Evolutionary conservation across 2,797 vertebrate species (phyloP), one percentile per base, ranked within the genome.

Genomic region (Rhyacichthys aspro): DNA sequence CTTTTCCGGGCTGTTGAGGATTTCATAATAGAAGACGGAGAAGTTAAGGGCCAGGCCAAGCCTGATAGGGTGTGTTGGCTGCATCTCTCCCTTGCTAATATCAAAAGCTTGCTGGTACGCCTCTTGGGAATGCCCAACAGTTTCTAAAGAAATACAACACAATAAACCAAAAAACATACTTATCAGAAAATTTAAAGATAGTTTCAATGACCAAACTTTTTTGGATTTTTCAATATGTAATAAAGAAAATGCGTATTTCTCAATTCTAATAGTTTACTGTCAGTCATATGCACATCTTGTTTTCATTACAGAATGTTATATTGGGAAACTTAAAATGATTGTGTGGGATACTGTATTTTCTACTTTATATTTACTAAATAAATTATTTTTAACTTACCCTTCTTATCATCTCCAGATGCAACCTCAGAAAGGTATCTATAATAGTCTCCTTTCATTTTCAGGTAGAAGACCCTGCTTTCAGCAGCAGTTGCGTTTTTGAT

Each of bases 361-460:
- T 28, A 28, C 23, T 28, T 28, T 28, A 28, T 28, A 28, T 39
- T 18, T 14, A 33, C 28, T n/a, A 42, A 16, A 5, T 28, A 1
- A 34, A 42, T 32, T 0, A 8, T 46, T 15, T 32, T 14, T 57
- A 50, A 93, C 94, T 93, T 90, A 98, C 98, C 89, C 92, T 94
- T 95, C 86, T 99, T 99, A 43, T 77, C 83, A 45, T 98, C 96
- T 46, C 94, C 98, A 89, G 93, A 94, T 36, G 97, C 97, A 88
- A 99, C 98, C 89, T 99, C 98, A 72, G 98, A 98, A 71, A 99
- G 94, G 89, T 99, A 99, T 94, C 97, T 97, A 92, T 94, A 98
- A 89, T 99, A 99, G 90, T 99, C 98, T 17, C 98, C 98, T 91
- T 98, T 99, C 98, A 99, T 99, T 93, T 99, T 99, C 94, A 99